Evolutionary conservation across 2,888 invertebrate species (phyloP).

Genomic region (Chrysotoxum bicinctum): DNA sequence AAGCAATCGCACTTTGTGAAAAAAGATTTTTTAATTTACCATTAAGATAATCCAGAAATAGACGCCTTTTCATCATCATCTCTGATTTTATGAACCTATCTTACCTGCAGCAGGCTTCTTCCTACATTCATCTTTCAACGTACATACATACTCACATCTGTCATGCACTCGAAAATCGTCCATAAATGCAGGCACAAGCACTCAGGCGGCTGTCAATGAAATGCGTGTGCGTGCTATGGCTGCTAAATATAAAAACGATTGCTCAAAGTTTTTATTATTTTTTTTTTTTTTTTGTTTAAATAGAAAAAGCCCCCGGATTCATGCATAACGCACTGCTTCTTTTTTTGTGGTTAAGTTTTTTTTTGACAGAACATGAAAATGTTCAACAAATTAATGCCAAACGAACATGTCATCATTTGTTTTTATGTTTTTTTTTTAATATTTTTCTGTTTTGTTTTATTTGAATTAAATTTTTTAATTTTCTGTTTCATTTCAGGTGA

Average conservation of each 20-base stretch:
- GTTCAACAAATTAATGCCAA: conserved; percentile 49
- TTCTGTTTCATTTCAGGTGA: conserved; percentile 57
- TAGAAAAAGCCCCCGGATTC: background rate
- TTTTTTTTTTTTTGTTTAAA: background rate
- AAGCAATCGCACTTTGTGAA: conserved; percentile 12
- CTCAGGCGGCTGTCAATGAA: conserved; percentile 50
- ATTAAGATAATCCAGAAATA: conserved; percentile 46
- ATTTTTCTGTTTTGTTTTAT: conserved; percentile 6
- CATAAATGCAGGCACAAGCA: conserved; percentile 39
- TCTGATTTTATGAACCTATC: background rate
- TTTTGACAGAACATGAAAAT: conserved; percentile 31
- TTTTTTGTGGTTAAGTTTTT: background rate
- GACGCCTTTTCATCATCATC: conserved; percentile 39
- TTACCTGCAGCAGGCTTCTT: conserved; percentile 46
- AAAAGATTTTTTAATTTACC: conserved; percentile 24
- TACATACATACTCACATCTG: conserved; percentile 2
- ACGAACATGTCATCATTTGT: conserved; percentile 58
- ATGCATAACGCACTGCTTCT: background rate
- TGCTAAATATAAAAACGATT: conserved; percentile 53
- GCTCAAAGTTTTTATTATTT: conserved; percentile 15
- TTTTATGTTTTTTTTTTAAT: conserved; percentile 33
- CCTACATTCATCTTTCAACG: conserved; percentile 24
- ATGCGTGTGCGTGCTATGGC: conserved; percentile 64
- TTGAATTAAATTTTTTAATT: conserved; percentile 15
- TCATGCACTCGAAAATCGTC: conserved; percentile 29